These are phyloP conservation scores for Rallus crepitans DNA, from an alignment of 2,797 vertebrate genomes.

Conservation along the genomic window DNA sequence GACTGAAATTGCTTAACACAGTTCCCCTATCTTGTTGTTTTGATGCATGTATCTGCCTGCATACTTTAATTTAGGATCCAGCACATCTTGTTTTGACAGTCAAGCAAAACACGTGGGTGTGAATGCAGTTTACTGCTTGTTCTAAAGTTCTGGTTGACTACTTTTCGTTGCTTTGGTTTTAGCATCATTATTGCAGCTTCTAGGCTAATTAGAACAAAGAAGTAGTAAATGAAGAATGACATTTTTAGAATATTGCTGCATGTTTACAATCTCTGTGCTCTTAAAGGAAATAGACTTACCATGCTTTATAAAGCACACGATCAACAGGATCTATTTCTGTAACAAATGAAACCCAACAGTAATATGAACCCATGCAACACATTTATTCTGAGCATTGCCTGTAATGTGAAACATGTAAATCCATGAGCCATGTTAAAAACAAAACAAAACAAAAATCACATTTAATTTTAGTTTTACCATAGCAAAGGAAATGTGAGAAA, in stretches of 20 bases:
- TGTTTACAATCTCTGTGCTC: background rate
- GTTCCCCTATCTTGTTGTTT: background rate
- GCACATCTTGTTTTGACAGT: background rate
- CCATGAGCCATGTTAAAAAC: background rate
- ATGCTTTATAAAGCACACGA: background rate
- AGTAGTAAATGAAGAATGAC: background rate
- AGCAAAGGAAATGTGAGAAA: background rate
- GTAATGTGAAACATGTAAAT: constrained; percentile 32
- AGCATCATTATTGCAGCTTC: background rate
- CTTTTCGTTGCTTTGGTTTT: background rate
- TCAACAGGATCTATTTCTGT: constrained; percentile 41
- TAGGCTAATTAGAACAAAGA: background rate
- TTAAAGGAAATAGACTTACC: background rate
- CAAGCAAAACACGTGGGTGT: background rate
- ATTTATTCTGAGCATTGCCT: constrained; percentile 24
- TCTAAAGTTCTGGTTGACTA: background rate
- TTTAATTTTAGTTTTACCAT: constrained; percentile 16
- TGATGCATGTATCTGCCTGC: background rate
- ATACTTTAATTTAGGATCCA: background rate
- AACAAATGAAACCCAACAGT: background rate
- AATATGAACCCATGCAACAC: constrained; percentile 22
- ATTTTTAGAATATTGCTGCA: background rate
- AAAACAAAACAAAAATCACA: background rate
- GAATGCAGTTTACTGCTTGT: background rate
- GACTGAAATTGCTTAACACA: background rate